phyloP scores from a whole-genome alignment of 2,797 vertebrate genomes.

The Cheirogaleus major region DNA sequence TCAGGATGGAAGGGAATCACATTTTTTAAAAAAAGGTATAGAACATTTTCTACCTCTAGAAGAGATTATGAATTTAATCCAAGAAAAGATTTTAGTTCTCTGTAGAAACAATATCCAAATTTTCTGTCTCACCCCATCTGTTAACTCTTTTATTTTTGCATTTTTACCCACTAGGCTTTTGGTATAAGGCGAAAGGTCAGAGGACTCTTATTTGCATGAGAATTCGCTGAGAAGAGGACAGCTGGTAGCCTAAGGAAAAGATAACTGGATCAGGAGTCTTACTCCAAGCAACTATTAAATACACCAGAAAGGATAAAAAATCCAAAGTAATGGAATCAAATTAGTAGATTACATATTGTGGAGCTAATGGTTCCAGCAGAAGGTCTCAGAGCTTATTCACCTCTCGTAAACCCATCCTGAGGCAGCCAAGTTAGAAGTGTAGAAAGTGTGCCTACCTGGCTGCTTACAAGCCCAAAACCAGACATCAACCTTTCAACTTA shows the following conservation, averaged over 20 bases:
- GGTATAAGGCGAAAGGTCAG: constrained; percentile 41
- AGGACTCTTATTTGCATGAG: constrained; percentile 51
- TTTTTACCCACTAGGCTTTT: constrained; percentile 33
- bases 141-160: constrained; percentile 18
- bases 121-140: constrained; percentile 52
- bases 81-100: constrained; percentile 43
- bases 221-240: constrained; percentile 25
- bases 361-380: background rate
- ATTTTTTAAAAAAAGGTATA: background rate
- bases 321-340: constrained; percentile 3
- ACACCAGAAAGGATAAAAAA: background rate
- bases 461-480: background rate
- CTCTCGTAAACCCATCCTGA: background rate
- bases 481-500: background rate
- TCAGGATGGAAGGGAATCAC: background rate
- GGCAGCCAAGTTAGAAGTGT: background rate
- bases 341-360: background rate
- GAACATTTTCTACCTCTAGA: constrained; percentile 18
- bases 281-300: background rate
- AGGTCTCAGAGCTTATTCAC: background rate
- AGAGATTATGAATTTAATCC: constrained; percentile 35
- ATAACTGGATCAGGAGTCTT: background rate
- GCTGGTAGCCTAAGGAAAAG: constrained; percentile 30
- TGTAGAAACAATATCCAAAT: constrained; percentile 23
- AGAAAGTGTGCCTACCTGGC: background rate